Evolutionary conservation across 2,888 invertebrate species (phyloP).

Genomic region (Cheilosia pagana): DNA sequence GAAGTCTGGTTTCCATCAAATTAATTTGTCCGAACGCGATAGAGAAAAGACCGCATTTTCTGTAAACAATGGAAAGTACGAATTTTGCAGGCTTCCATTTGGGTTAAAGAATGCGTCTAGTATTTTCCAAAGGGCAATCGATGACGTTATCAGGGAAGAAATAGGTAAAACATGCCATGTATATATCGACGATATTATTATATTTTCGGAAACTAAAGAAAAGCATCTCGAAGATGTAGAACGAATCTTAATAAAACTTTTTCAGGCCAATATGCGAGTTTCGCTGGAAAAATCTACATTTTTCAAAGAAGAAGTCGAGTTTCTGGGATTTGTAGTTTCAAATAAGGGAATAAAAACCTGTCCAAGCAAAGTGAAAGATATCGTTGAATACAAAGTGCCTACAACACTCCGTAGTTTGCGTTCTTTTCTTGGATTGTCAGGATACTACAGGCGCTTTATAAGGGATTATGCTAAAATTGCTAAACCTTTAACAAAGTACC

Average conservation of each 20-base stretch:
- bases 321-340: background rate
- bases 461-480: background rate
- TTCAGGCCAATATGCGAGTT: conserved; percentile 12
- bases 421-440: background rate
- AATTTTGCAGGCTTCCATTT: no score
- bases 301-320: conserved; percentile 13
- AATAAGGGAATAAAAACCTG: conserved; percentile 11
- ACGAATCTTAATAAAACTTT: conserved; percentile 29
- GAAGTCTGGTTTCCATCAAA: no score
- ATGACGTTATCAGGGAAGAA: no score
- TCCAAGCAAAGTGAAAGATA: conserved; percentile 29
- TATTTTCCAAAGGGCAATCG: no score
- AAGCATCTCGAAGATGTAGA: conserved; percentile 35
- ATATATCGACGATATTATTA: conserved; percentile 65
- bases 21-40: no score
- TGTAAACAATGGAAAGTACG: no score
- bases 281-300: conserved; percentile 9
- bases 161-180: no score
- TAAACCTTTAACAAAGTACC: background rate
- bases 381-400: conserved; percentile 1
- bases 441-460: no score
- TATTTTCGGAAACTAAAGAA: conserved; percentile 38
- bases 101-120: no score
- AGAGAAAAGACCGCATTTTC: no score
- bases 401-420: conserved; percentile 28